Evolutionary conservation across 1,140 invertebrate species (phyloP).

Genomic region (Xylocopa sonorina): DNA sequence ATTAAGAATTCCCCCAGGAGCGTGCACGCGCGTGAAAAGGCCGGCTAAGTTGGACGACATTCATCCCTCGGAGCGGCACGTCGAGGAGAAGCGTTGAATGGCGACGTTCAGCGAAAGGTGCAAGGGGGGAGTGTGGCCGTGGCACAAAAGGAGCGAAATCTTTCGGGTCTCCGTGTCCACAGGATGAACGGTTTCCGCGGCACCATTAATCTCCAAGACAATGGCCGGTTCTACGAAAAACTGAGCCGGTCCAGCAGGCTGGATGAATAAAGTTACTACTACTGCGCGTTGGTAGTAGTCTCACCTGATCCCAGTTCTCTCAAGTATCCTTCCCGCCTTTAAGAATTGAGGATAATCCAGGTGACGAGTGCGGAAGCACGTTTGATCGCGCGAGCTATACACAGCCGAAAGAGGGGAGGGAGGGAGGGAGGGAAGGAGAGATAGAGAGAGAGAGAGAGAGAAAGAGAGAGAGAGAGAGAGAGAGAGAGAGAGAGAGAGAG

Average conservation of each 20-base stretch:
- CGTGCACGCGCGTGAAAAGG: constrained; percentile 23
- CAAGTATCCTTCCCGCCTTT: too few species aligned
- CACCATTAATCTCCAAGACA: constrained; percentile 61
- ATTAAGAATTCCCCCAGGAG: constrained; percentile 21
- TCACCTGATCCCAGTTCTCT: not conserved
- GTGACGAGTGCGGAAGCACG: constrained; percentile 38
- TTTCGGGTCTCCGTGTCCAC: constrained; percentile 5
- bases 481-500: too few species aligned
- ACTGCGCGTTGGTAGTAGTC: constrained; percentile 4
- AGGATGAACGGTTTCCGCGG: constrained; percentile 47
- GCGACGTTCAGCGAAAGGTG: not conserved
- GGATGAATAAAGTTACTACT: constrained; percentile 55
- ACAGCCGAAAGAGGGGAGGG: not conserved
- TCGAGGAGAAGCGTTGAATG: not conserved
- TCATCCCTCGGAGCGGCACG: constrained; percentile 2
- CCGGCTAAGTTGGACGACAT: not conserved
- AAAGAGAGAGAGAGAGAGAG: not conserved
- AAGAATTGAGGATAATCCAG: constrained; percentile 33
- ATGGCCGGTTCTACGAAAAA: constrained; percentile 48
- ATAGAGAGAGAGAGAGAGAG: too few species aligned
- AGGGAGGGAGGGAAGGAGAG: too few species aligned
- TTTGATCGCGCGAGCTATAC: constrained; percentile 14
- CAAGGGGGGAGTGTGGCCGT: not conserved
- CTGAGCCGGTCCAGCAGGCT: not conserved
- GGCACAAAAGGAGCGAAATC: constrained; percentile 40